phyloP scores from a whole-genome alignment of 1,140 invertebrate genomes.

The Sycobia sp. region DNA sequence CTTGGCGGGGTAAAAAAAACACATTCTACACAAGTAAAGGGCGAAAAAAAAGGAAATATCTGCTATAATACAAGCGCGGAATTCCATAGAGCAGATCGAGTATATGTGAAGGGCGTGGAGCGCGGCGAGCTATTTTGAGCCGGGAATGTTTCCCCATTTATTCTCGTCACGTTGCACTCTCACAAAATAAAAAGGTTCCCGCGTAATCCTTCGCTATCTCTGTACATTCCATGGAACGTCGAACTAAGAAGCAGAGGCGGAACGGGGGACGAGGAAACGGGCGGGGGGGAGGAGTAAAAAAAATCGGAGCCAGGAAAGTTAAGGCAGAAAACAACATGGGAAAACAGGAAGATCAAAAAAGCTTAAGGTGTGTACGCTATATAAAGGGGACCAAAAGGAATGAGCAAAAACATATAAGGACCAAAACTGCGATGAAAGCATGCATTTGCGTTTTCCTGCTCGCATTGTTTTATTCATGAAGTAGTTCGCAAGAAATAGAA shows the following conservation, averaged over 20 bases:
- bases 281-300: not conserved
- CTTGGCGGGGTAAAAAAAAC: not conserved
- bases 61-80: not conserved
- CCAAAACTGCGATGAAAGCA: not conserved
- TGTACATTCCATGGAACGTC: constrained; percentile 50
- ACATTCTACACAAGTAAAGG: not conserved
- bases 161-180: constrained; percentile 54
- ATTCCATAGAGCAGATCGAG: constrained; percentile 1
- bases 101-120: constrained; percentile 16
- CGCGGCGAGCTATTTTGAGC: constrained; percentile 10
- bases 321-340: not conserved
- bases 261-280: not conserved
- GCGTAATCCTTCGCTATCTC: constrained; percentile 55
- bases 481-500: too few species aligned
- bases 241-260: constrained; percentile 27
- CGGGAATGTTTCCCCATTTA: constrained; percentile 50
- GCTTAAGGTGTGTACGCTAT: constrained; percentile 5
- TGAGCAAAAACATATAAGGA: not conserved
- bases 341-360: constrained; percentile 19
- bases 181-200: constrained; percentile 43
- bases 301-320: not conserved
- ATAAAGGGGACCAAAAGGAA: not conserved
- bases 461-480: too few species aligned
- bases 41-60: not conserved
- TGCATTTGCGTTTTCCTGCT: too few species aligned